Percentiles rank a stretch among this genome's conserved stretches.
Evolutionary conservation across 1,140 invertebrate genomes (phyloP).

Genomic region (Homarus americanus): DNA sequence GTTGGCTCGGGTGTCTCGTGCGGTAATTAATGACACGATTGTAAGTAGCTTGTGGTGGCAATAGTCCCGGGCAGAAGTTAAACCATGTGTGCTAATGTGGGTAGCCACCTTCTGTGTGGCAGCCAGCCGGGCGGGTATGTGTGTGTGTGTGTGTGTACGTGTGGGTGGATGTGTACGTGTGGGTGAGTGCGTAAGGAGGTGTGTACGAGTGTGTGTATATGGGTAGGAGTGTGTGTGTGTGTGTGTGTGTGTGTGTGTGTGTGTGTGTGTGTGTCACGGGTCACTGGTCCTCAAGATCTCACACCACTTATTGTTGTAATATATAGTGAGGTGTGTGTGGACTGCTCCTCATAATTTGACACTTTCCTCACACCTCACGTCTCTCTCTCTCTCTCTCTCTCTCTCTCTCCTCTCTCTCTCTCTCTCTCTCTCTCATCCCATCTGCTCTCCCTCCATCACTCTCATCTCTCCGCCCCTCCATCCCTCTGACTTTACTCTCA

Average conservation of each 20-base stretch:
- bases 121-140: background rate
- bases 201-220: conserved; percentile 6
- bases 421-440: too few species aligned
- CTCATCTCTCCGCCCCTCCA: too few species aligned
- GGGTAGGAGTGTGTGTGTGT: background rate
- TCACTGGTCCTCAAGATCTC: background rate
- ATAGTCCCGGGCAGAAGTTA: conserved; percentile 39
- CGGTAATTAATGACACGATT: too few species aligned
- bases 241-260: conserved; percentile 12
- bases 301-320: background rate
- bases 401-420: too few species aligned
- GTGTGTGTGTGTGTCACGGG: conserved; percentile 16
- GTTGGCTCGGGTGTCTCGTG: too few species aligned
- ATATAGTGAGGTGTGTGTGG: background rate
- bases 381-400: background rate
- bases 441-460: too few species aligned
- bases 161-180: conserved; percentile 9
- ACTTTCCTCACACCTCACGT: background rate
- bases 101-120: conserved; percentile 57
- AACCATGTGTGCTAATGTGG: conserved; percentile 58
- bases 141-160: conserved; percentile 10
- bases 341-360: background rate
- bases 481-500: too few species aligned
- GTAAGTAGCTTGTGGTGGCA: conserved; percentile 5
- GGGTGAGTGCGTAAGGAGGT: conserved; percentile 2